Conservation (phyloP, 2,797 vertebrate species). For the Sebastes cheni region DNA sequence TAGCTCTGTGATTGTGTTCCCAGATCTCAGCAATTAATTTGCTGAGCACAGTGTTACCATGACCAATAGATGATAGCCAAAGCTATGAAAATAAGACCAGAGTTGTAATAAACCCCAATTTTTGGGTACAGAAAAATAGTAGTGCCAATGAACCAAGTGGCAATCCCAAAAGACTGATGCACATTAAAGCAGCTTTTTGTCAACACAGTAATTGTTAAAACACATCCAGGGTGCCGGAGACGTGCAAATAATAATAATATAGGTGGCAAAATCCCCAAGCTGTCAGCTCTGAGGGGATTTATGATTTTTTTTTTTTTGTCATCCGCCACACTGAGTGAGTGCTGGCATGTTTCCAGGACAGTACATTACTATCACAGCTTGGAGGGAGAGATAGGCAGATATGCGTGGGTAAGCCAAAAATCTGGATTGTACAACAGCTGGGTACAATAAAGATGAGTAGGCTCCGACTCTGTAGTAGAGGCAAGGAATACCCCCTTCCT, state of each 20-base stretch:
- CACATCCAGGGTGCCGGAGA: conserved; percentile 12
- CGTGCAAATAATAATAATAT: conserved; percentile 58
- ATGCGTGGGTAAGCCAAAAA: conserved; percentile 60
- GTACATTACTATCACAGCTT: conserved; percentile 64
- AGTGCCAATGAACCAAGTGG: not conserved
- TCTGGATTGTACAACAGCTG: conserved; percentile 69
- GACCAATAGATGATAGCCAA: not conserved
- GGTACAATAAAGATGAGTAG: conserved; percentile 41
- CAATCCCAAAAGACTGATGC: not conserved
- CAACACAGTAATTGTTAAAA: conserved; percentile 29
- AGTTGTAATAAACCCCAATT: not conserved
- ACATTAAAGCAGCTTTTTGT: conserved; percentile 35
- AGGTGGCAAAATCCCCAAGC: conserved; percentile 66
- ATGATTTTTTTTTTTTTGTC: conserved; percentile 39
- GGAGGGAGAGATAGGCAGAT: conserved; percentile 47
- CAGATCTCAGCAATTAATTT: no score
- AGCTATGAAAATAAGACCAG: not conserved
- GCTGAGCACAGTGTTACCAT: not conserved
- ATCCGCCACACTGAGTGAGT: conserved; percentile 50
- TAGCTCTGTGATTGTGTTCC: no score
- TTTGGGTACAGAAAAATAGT: not conserved
- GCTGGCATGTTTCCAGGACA: conserved; percentile 65
- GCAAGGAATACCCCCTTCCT: not conserved
- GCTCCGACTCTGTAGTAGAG: not conserved
- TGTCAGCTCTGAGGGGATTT: conserved; percentile 72